Percentiles rank a stretch among this genome's conserved stretches.
phyloP scores from a whole-genome alignment of 2,888 invertebrate species.

The Cantharis rufa region DNA sequence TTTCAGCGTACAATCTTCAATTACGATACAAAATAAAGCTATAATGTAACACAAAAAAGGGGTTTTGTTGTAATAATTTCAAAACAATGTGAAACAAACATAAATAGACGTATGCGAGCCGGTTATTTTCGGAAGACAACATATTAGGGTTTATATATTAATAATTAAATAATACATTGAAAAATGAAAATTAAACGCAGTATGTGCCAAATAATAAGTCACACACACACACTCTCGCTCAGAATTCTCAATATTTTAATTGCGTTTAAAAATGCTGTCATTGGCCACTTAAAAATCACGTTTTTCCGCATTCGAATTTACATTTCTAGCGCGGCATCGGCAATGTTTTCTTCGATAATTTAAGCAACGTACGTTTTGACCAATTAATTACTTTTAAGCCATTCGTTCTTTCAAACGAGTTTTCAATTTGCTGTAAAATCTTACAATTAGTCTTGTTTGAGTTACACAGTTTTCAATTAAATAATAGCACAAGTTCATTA shows the following conservation, averaged over 20 bases:
- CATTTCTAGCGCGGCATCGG: neutral
- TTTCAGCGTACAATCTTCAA: conserved; percentile 12
- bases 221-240: neutral
- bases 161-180: too few relatives aligned
- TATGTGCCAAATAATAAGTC: neutral
- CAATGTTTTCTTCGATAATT: neutral
- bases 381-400: neutral
- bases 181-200: too few relatives aligned
- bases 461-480: neutral
- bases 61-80: neutral
- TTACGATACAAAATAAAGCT: conserved; percentile 9
- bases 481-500: neutral
- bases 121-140: neutral
- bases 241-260: neutral
- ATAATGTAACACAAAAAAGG: neutral
- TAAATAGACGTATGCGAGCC: neutral
- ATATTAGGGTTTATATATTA: too few relatives aligned
- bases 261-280: neutral
- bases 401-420: neutral
- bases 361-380: neutral
- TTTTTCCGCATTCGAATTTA: neutral
- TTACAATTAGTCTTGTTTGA: neutral
- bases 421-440: neutral
- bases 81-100: neutral
- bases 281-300: neutral